Conservation (phyloP, 2,797 vertebrate genomes). For the Chelidonichthys spinosus region DNA sequence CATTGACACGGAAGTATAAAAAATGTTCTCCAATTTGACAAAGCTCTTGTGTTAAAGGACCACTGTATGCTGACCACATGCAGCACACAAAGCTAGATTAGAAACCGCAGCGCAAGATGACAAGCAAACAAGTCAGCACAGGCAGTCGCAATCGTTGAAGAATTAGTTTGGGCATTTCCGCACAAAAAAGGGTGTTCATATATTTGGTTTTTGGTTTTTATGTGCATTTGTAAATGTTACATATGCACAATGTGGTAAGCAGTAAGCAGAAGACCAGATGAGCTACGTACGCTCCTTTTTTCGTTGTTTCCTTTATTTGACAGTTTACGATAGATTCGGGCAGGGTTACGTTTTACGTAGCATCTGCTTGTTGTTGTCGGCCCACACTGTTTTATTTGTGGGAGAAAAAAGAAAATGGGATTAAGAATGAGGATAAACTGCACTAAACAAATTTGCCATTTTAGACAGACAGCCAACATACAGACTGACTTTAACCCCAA, state of each 20-base stretch:
- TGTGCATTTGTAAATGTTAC: too few relatives aligned
- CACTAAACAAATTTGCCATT: neutral
- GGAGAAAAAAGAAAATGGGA: slow-evolving; percentile 2
- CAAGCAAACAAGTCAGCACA: slow-evolving; percentile 3
- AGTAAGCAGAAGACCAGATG: neutral
- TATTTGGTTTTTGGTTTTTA: neutral
- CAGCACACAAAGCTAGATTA: neutral
- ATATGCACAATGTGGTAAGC: too few relatives aligned
- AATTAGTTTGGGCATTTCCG: neutral
- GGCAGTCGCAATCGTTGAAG: neutral
- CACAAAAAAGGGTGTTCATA: neutral
- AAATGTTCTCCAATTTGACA: neutral
- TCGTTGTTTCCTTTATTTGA: neutral
- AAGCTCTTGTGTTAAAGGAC: neutral
- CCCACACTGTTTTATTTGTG: too few relatives aligned
- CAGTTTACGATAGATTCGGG: too few relatives aligned
- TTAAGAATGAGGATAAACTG: neutral
- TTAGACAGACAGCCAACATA: neutral
- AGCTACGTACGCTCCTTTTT: neutral
- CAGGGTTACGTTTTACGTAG: neutral
- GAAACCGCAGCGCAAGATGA: neutral
- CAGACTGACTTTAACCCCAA: neutral
- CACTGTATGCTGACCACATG: slow-evolving; percentile 6
- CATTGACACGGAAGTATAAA: neutral
- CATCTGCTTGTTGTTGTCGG: neutral